These are phyloP conservation scores for Actenoides lindsayi DNA, from an alignment of 2,113 vertebrate genomes.

Conservation along the genomic window DNA sequence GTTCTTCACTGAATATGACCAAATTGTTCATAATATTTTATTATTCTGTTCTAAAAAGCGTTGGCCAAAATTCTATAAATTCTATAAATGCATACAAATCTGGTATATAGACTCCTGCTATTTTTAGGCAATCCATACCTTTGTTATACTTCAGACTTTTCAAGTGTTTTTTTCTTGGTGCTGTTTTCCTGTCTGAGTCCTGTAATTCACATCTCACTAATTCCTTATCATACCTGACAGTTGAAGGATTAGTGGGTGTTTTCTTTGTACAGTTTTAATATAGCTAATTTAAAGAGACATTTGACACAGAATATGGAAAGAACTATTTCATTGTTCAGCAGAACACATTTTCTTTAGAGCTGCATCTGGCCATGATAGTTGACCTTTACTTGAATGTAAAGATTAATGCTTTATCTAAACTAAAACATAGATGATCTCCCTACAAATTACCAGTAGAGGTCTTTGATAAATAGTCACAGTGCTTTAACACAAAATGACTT, in stretches of 20 bases:
- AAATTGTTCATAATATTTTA: neutral
- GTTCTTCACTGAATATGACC: neutral
- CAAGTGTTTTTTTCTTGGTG: neutral
- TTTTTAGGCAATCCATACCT: neutral
- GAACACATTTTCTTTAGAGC: neutral
- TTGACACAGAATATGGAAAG: neutral
- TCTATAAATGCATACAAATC: neutral
- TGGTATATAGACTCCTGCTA: neutral
- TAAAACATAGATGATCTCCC: slow-evolving; percentile 9
- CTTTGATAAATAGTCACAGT: neutral
- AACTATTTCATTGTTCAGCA: slow-evolving; percentile 3
- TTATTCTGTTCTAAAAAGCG: neutral
- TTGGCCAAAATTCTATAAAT: neutral
- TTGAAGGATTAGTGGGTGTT: neutral
- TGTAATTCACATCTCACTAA: neutral
- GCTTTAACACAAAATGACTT: neutral
- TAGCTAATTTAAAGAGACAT: neutral
- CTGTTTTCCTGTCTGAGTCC: neutral
- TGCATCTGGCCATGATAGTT: slow-evolving; percentile 7
- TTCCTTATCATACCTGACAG: neutral
- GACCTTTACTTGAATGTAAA: slow-evolving; percentile 54
- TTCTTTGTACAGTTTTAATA: neutral
- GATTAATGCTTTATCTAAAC: slow-evolving; percentile 41
- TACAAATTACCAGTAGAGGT: neutral
- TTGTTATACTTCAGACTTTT: neutral